Conservation (phyloP, 1,140 invertebrate species). For the Heliothis virescens region DNA sequence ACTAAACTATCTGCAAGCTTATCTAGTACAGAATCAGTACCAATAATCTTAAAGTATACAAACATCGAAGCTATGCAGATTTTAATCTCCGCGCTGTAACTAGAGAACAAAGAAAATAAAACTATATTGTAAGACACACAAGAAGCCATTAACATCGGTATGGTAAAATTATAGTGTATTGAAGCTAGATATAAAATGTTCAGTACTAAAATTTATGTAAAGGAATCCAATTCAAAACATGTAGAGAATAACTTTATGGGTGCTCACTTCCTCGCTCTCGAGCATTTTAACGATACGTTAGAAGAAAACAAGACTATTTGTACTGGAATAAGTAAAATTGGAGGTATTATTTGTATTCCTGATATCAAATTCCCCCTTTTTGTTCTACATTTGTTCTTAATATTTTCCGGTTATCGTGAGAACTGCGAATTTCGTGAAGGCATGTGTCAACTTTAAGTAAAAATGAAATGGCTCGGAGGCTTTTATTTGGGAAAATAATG, state of each 20-base stretch:
- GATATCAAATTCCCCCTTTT: constrained; percentile 55
- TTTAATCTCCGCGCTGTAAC: constrained; percentile 43
- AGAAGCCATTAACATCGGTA: constrained; percentile 39
- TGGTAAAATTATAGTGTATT: constrained; percentile 34
- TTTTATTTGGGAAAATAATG: constrained; percentile 29
- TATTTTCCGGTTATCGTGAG: constrained; percentile 58
- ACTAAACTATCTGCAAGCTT: constrained; percentile 12
- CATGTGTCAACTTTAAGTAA: constrained; percentile 45
- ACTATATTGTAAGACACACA: constrained; percentile 13
- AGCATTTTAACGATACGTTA: constrained; percentile 50
- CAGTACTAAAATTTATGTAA: constrained; percentile 41
- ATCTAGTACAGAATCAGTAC: constrained; percentile 40
- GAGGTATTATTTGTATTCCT: constrained; percentile 50
- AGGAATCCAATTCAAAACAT: constrained; percentile 42
- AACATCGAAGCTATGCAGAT: constrained; percentile 47
- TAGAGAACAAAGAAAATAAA: constrained; percentile 48
- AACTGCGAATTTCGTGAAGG: constrained; percentile 52
- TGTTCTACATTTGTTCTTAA: constrained; percentile 53
- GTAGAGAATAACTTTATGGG: constrained; percentile 53
- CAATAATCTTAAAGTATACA: constrained; percentile 47
- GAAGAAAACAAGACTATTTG: constrained; percentile 59
- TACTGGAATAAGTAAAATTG: constrained; percentile 60
- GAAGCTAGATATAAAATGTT: constrained; percentile 35
- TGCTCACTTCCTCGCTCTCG: constrained; percentile 43
- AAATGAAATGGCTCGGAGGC: constrained; percentile 50